Evolutionary conservation across 2,888 invertebrate genomes (phyloP).

Genomic region (Micropterix aruncella): DNA sequence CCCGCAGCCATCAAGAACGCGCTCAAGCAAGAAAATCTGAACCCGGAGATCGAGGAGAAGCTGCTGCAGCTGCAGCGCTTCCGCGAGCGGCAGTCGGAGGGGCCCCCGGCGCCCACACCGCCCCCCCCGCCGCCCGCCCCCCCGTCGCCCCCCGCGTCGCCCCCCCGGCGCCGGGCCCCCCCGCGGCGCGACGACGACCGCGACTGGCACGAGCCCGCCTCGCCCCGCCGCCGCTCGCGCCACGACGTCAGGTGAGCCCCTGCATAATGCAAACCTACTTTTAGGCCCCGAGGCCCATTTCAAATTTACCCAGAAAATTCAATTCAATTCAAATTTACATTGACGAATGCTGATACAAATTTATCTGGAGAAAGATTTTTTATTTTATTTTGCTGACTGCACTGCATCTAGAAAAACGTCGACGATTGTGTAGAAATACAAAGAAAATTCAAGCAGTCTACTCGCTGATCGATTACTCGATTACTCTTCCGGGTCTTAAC

Average conservation of each 20-base stretch:
- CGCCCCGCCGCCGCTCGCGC: conserved; percentile 22
- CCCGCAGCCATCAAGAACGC: conserved; percentile 78
- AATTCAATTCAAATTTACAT: too few relatives aligned
- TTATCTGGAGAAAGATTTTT: too few relatives aligned
- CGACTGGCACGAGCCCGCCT: conserved; percentile 28
- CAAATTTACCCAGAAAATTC: too few relatives aligned
- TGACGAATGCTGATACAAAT: too few relatives aligned
- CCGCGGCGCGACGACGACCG: conserved; percentile 25
- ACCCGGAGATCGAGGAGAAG: conserved; percentile 88
- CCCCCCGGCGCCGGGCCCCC: conserved; percentile 21
- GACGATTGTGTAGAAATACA: too few relatives aligned
- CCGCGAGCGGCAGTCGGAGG: conserved; percentile 53
- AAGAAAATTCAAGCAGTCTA: too few relatives aligned
- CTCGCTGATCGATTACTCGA: too few relatives aligned
- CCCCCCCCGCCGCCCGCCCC: conserved; percentile 17
- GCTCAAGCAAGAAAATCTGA: conserved; percentile 79
- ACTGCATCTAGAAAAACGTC: too few relatives aligned
- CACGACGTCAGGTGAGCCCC: not conserved
- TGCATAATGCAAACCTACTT: too few relatives aligned
- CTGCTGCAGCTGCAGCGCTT: conserved; percentile 75
- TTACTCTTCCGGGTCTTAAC: too few relatives aligned
- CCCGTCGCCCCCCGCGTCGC: conserved; percentile 21
- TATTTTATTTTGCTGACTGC: too few relatives aligned
- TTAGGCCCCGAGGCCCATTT: too few relatives aligned
- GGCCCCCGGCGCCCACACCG: conserved; percentile 17